These are phyloP conservation scores for Cheilosia urbana DNA, from an alignment of 2,888 invertebrate genomes.

Conservation along the genomic window DNA sequence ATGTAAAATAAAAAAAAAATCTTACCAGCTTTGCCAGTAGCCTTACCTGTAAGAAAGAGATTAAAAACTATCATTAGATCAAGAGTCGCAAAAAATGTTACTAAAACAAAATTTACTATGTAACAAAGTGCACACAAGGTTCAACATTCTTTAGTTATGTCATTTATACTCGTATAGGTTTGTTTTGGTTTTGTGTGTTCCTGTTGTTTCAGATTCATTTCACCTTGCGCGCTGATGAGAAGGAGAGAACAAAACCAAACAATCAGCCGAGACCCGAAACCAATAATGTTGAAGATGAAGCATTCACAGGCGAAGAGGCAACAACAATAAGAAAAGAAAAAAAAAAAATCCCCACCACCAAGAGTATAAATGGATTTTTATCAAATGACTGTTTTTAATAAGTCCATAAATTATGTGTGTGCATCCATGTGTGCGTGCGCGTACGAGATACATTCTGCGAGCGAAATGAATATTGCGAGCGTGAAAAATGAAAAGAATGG, in stretches of 20 bases:
- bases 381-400: conserved; percentile 67
- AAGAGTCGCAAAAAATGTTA: background rate
- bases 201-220: background rate
- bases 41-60: conserved; percentile 32
- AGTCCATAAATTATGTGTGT: conserved; percentile 53
- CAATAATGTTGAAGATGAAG: conserved; percentile 7
- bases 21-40: conserved; percentile 41
- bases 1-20: background rate
- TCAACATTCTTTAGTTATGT: conserved; percentile 49
- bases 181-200: conserved; percentile 2
- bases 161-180: conserved; percentile 37
- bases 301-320: background rate
- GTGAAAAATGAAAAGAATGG: conserved; percentile 55
- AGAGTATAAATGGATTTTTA: conserved; percentile 60
- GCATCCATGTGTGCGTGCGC: conserved; percentile 6
- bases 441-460: conserved; percentile 20
- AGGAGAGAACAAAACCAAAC: conserved; percentile 14
- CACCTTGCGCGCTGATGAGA: background rate
- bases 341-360: background rate
- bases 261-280: conserved; percentile 16
- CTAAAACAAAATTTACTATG: background rate
- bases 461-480: conserved; percentile 44
- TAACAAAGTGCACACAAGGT: conserved; percentile 16
- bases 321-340: conserved; percentile 1
- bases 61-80: conserved; percentile 1